Percentiles rank a stretch among this genome's conserved stretches.
Evolutionary conservation across 2,113 vertebrate species (phyloP).

Genomic region (Sinocyclocheilus anophthalmus): DNA sequence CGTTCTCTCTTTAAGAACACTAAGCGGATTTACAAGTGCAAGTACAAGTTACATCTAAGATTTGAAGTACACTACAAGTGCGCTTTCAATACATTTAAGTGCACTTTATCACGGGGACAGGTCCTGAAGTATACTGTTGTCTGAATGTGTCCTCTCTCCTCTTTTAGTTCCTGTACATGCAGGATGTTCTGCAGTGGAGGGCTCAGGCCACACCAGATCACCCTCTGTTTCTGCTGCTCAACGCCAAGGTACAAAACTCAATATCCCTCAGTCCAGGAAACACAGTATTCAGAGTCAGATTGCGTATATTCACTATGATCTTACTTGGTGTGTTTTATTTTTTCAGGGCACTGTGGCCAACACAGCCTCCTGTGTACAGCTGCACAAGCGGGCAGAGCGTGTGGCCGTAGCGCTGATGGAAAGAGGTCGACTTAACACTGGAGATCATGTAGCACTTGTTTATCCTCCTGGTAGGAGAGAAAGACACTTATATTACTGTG

Average conservation of each 20-base stretch:
- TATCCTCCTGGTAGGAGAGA: conserved; percentile 88
- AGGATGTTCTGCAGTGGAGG: conserved; percentile 94
- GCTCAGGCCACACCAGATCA: conserved; percentile 95
- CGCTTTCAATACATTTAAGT: not conserved
- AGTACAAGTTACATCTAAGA: not conserved
- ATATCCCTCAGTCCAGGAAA: not conserved
- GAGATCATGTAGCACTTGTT: conserved; percentile 92
- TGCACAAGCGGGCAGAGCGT: conserved; percentile 91
- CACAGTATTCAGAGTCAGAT: not conserved
- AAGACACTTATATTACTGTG: not conserved
- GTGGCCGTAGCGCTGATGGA: conserved; percentile 85
- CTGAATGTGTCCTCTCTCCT: conserved; percentile 18
- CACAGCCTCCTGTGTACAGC: conserved; percentile 88
- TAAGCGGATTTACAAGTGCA: not conserved
- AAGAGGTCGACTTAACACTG: conserved; percentile 84
- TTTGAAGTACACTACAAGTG: not conserved
- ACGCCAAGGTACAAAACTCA: conserved; percentile 83
- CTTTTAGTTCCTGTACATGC: conserved; percentile 89
- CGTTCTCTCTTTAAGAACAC: no score
- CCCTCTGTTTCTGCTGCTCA: conserved; percentile 88
- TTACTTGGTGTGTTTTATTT: conserved; percentile 4
- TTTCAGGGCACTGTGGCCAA: conserved; percentile 87
- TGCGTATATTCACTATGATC: conserved; percentile 15
- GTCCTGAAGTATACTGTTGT: not conserved
- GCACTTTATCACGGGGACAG: not conserved